Conservation (phyloP, 2,797 vertebrate species). For the Halcyon chelicuti region DNA sequence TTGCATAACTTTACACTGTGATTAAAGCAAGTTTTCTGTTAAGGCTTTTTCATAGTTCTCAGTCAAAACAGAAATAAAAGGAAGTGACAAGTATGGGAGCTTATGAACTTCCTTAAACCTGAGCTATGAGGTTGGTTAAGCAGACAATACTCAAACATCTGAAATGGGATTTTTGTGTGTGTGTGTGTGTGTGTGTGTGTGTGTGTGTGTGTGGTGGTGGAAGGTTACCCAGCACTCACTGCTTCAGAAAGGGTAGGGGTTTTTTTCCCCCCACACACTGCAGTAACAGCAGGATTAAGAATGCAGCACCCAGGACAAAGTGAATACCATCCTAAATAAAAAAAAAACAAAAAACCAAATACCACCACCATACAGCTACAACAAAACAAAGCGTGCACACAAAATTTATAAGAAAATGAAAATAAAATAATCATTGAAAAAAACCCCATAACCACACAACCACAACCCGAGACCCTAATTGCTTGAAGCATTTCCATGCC, state of each 20-base stretch:
- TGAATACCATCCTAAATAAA: neutral
- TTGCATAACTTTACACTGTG: neutral
- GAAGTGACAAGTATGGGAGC: neutral
- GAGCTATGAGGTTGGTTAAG: neutral
- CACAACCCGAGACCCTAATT: neutral
- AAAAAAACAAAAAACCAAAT: too few relatives aligned
- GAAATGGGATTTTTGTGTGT: neutral
- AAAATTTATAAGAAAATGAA: neutral
- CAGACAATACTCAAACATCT: neutral
- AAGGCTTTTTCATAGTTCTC: neutral
- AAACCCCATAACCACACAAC: too few relatives aligned
- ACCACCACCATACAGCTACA: neutral
- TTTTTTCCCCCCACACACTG: rapidly evolving
- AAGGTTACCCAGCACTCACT: neutral
- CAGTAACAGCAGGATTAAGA: neutral
- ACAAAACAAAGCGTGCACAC: too few relatives aligned
- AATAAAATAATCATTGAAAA: neutral
- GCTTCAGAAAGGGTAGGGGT: neutral
- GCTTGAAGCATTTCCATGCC: rapidly evolving
- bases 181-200: neutral
- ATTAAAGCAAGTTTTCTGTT: neutral
- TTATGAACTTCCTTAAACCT: neutral
- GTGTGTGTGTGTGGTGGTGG: neutral
- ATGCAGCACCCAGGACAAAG: neutral
- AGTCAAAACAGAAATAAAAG: neutral